These are phyloP conservation scores for Bovichtus variegatus DNA, from an alignment of 2,797 vertebrate species.

Conservation along the genomic window DNA sequence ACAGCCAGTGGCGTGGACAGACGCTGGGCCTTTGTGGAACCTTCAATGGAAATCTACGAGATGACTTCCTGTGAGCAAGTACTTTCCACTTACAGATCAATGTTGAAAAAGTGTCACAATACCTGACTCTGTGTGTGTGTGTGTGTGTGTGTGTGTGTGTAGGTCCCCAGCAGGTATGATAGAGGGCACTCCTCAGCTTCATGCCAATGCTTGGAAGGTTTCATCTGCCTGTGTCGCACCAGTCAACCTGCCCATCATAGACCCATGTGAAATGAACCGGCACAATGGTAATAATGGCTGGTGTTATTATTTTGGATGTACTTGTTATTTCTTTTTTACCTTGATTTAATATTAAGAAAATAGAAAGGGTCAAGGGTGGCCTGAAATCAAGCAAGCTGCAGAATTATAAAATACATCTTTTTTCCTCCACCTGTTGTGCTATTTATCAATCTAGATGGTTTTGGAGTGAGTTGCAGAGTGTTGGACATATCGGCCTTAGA, in stretches of 20 bases:
- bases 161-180: conserved; percentile 99
- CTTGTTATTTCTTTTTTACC: background rate
- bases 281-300: conserved; percentile 88
- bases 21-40: conserved; percentile 97
- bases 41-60: conserved; percentile 96
- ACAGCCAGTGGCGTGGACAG: conserved; percentile 90
- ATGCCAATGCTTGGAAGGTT: conserved; percentile 96
- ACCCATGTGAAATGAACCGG: conserved; percentile 96
- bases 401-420: background rate
- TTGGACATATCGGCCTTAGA: too few species aligned
- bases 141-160: conserved; percentile 39
- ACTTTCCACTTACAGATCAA: conserved; percentile 33
- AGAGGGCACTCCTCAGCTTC: conserved; percentile 97
- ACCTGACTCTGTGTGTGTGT: conserved; percentile 4
- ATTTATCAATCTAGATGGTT: too few species aligned
- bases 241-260: conserved; percentile 93
- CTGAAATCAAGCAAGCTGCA: background rate
- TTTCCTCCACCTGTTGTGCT: too few species aligned
- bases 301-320: background rate
- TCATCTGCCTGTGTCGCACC: conserved; percentile 94
- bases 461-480: too few species aligned
- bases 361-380: background rate
- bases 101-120: conserved; percentile 22
- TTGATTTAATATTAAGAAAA: background rate
- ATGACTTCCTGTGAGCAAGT: conserved; percentile 95